Base-by-base conservation (phyloP, 2,888 invertebrate species). In the Drosophila subquinaria region DNA sequence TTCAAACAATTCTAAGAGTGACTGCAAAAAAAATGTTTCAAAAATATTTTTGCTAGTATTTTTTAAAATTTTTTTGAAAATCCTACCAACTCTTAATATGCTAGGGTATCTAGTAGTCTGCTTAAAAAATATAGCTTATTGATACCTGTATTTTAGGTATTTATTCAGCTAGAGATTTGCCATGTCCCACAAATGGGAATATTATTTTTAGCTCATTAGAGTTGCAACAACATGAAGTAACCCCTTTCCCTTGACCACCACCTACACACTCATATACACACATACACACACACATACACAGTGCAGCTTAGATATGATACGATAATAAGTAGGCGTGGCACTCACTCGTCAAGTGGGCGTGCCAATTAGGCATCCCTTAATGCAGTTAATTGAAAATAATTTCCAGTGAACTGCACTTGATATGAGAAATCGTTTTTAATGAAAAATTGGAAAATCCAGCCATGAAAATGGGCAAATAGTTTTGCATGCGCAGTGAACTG, bases 361-460 rank as follows among this genome's bases (percentile, higher is more conserved):
- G 68, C 13, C 77, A 43, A 52, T 17, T 23, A 9, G 13, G 40
- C 53, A 35, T 10, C 15, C 30, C 59, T 40, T 56, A 79, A 67
- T 61, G 66, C 82, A 73, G 69, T 82, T 81, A 83, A 88, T 86
- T 65, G 76, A 79, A 86, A 76, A 68, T 76, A 84, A 72, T 79
- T 83, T 79, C 75, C 87, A 83, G 40, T 61, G 50, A 77, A 67
- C 68, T 81, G 84, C 62, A 48, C 45, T 27, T 40, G 47, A 15
- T 62, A 60, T 53, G 17, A 61, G 42, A 68, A 77, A 74, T 77
- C 60, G 70, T 76, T 80, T 69, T 61, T 10, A n/a, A 38, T 42
- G 42, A 17, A 42, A 10, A 42, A 10, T 20, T 11, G 30, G 30
- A 42, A 52, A 43, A 35, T 40, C 6, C 8, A 17, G 43, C 13